phyloP scores from a whole-genome alignment of 2,888 invertebrate genomes.

The Muschampia plurimacula region DNA sequence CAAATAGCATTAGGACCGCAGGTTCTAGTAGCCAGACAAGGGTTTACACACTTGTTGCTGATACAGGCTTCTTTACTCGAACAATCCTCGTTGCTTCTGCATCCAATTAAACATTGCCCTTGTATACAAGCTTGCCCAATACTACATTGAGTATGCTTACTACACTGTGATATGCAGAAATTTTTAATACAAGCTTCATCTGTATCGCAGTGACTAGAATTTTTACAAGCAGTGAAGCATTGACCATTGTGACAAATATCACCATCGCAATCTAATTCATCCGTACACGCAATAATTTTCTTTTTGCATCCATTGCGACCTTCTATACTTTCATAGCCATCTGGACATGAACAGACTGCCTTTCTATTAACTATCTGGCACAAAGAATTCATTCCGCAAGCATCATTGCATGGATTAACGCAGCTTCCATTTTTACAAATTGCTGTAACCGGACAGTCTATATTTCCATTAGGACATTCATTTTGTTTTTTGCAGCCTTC shows the following conservation, averaged over 20 bases:
- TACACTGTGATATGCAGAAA: constrained; percentile 92
- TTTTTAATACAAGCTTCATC: constrained; percentile 93
- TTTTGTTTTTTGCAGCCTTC: constrained; percentile 93
- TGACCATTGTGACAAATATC: constrained; percentile 93
- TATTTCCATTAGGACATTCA: constrained; percentile 89
- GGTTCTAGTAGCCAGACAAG: constrained; percentile 90
- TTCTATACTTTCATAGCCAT: constrained; percentile 89
- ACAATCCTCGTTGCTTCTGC: constrained; percentile 94
- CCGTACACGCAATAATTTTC: constrained; percentile 87
- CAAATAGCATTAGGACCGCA: constrained; percentile 95
- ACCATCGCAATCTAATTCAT: constrained; percentile 91
- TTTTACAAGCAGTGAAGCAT: constrained; percentile 93
- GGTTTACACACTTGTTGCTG: constrained; percentile 93
- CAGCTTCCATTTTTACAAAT: constrained; percentile 90
- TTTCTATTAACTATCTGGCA: constrained; percentile 92
- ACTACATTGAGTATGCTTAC: constrained; percentile 92
- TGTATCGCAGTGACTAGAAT: constrained; percentile 90
- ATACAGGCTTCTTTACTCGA: constrained; percentile 91
- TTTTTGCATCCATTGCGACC: constrained; percentile 89
- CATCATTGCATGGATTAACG: constrained; percentile 92
- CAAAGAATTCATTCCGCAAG: constrained; percentile 92
- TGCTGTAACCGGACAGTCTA: constrained; percentile 91
- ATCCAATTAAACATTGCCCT: constrained; percentile 93
- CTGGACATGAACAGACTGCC: constrained; percentile 92
- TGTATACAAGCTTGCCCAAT: constrained; percentile 92